Evolutionary conservation across 2,888 invertebrate species (phyloP), one percentile per base, ranked within the genome.

Genomic region (Apamea crenata): DNA sequence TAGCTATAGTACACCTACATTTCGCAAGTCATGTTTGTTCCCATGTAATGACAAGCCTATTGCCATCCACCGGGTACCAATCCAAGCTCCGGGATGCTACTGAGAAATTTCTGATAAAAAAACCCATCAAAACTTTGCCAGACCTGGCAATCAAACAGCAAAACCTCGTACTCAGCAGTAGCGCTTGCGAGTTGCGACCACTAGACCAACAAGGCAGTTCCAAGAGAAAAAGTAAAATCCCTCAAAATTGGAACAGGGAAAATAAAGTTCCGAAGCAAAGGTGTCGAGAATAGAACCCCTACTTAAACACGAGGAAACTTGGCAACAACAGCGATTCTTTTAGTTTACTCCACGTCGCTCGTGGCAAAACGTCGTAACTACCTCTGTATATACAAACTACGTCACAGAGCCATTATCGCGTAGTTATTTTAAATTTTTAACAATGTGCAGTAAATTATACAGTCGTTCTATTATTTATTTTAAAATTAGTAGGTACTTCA

Each of bases 261-360:
- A 74, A 83, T 12, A 59, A 75, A 84, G 25, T 53, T 84, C 32
- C 47, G 66, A 68, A 66, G 72, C 72, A 61, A 74, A 68, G 67
- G 71, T 82, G 80, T 77, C 66, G 47, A 79, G 80, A 76, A 80
- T 85, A 78, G 53, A 69, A 74, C 71, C 61, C 61, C 50, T 81
- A 84, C 82, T 85, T 76, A 78, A 76, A 74, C 78, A 76, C 59
- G 70, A 50, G 29, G 40, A 56, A 85, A 85, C 53, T 85, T 85
- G 80, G 75, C 83, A 81, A 71, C 77, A 71, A 79, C 29, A 81
- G 74, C 74, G 66, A 80, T 83, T 83, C 74, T 75, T 80, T 80
- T 70, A 66, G 68, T 76, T 53, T 40, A 69, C 67, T 80, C 61
- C 3, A 32, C 36, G 25, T 29, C 29, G 21, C 8, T 76, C n/a